phyloP scores from a whole-genome alignment of 1,140 invertebrate species.

The Mactra quadrangularis region DNA sequence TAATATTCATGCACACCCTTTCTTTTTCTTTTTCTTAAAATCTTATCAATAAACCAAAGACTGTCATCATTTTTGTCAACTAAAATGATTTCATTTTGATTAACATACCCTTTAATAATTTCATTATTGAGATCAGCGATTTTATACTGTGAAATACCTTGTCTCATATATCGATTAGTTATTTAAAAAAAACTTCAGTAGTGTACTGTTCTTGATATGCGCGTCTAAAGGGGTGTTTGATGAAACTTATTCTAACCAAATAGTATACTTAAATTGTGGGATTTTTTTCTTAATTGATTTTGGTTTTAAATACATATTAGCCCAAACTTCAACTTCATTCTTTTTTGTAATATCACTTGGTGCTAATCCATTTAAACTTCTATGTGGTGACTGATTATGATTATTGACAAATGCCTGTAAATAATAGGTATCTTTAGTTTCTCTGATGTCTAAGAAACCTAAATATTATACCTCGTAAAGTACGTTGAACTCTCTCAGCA shows the following conservation, averaged over 20 bases:
- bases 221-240: background rate
- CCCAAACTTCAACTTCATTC: slow-evolving; percentile 45
- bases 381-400: slow-evolving; percentile 51
- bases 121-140: slow-evolving; percentile 17
- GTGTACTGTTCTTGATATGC: slow-evolving; percentile 22
- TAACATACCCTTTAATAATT: slow-evolving; percentile 15
- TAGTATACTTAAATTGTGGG: slow-evolving; percentile 35
- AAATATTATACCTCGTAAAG: background rate
- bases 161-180: slow-evolving; percentile 37
- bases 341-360: slow-evolving; percentile 35
- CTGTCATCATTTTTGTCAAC: background rate
- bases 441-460: background rate
- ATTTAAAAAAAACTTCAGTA: slow-evolving; percentile 27
- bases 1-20: background rate
- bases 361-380: slow-evolving; percentile 28
- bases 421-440: slow-evolving; percentile 14
- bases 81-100: background rate
- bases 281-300: slow-evolving; percentile 5
- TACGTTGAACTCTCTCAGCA: slow-evolving; percentile 29
- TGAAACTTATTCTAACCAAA: background rate
- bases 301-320: slow-evolving; percentile 33
- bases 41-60: slow-evolving; percentile 15
- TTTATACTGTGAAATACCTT: slow-evolving; percentile 28
- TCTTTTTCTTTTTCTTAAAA: background rate
- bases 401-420: slow-evolving; percentile 33